phyloP scores from a whole-genome alignment of 2,113 vertebrate genomes.

The Tonatia bakeri region DNA sequence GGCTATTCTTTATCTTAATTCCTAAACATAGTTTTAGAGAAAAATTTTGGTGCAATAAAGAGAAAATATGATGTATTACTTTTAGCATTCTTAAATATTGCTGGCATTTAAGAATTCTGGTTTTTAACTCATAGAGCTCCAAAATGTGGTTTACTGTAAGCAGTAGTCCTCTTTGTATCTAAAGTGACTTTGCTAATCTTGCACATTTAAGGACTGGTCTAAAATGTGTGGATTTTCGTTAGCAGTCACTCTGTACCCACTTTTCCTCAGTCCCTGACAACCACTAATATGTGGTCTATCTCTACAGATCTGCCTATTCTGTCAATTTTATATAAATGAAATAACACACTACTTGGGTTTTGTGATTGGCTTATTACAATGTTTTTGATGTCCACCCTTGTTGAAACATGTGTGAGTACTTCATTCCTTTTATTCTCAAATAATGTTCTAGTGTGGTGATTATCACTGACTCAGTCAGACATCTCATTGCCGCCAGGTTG shows the following conservation, averaged over 20 bases:
- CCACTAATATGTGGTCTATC: not conserved
- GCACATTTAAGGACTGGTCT: not conserved
- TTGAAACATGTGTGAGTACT: not conserved
- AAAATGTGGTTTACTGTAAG: not conserved
- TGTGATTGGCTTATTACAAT: not conserved
- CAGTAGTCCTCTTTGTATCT: not conserved
- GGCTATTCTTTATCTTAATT: not conserved
- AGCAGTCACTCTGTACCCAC: not conserved
- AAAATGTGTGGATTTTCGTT: not conserved
- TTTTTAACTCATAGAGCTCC: not conserved
- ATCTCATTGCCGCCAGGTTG: slow-evolving; percentile 17
- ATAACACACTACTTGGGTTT: not conserved
- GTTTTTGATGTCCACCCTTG: not conserved
- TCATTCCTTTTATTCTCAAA: not conserved
- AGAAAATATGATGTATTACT: not conserved
- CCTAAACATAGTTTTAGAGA: not conserved
- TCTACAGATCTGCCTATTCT: not conserved
- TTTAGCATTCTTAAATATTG: not conserved
- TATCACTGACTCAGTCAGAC: not conserved
- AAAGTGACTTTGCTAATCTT: not conserved
- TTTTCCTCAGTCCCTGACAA: not conserved
- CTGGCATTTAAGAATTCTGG: not conserved
- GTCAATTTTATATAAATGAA: not conserved
- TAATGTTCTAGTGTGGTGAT: not conserved
- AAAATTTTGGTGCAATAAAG: not conserved